Base-by-base conservation (phyloP, 2,888 invertebrate species). In the Mesochorus sp. region DNA sequence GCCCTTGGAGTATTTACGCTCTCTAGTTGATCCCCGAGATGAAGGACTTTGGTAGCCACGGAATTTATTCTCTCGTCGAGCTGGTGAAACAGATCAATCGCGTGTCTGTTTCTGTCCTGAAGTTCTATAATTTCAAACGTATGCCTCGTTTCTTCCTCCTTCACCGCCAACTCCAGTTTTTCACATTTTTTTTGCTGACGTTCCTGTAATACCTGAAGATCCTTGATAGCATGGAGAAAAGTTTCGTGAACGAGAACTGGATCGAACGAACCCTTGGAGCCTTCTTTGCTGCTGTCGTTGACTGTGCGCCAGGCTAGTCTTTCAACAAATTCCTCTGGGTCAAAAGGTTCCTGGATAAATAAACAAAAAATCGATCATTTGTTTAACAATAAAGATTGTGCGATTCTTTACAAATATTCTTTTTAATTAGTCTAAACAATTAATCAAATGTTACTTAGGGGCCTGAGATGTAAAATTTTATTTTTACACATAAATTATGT, bases 21-120 rank as follows among this genome's bases (percentile, higher is more conserved):
- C 86, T 99, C 99, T 49, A 99, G 92, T 89, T 99, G 99, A 91
- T 99, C 99, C 0, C 99, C 99, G n/a, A 99, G 94, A 91, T 99
- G 99, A 53, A 99, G 94, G 0, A 99, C 99, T 92, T 99, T 97
- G 0, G 98, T 98, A 0, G 99, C 99, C 49, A 99, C 99, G 72
- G 96, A 96, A 85, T 98, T 99, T 88, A 99, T 99, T 85, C 98
- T 95, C 86, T 97, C 97, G 91, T 99, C 99, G 62, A 99, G 91
- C 81, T 97, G 96, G 92, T 97, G 96, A 90, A 98, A 98, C 83
- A 97, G 95, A 82, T 95, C 95, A 47, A 97, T 96, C 57, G 97
- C 96, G 77, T 94, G 94, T 95, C 96, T 96, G 89, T 97, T 97
- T 85, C 95, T 95, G 68, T 97, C 97, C 91, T 97, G 95, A 21